phyloP scores from a whole-genome alignment of 2,797 vertebrate genomes.

The Thamnophis elegans region DNA sequence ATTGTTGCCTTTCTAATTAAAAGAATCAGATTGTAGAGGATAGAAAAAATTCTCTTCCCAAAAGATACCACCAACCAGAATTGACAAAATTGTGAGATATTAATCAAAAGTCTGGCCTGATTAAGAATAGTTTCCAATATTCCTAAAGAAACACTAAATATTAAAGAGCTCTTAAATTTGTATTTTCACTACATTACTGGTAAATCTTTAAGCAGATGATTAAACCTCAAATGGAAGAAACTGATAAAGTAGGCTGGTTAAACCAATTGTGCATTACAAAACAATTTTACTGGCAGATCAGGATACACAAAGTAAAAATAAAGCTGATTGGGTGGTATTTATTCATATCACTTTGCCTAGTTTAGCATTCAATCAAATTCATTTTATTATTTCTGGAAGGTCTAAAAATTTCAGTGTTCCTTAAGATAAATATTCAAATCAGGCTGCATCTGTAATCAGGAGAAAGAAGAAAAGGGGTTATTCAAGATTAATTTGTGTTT shows the following conservation, averaged over 20 bases:
- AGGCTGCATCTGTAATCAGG: slow-evolving; percentile 67
- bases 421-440: slow-evolving; percentile 68
- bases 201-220: background rate
- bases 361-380: slow-evolving; percentile 30
- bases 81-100: background rate
- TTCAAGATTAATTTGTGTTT: slow-evolving; percentile 70
- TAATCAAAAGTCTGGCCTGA: background rate
- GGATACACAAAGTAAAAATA: background rate
- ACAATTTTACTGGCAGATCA: background rate
- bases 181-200: background rate
- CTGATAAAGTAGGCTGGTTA: background rate
- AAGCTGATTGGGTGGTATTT: background rate
- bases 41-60: background rate
- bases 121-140: background rate
- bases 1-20: background rate
- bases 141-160: background rate
- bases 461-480: slow-evolving; percentile 68
- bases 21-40: background rate
- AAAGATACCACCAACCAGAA: background rate
- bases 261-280: background rate
- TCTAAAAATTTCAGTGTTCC: slow-evolving; percentile 16
- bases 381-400: slow-evolving; percentile 50
- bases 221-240: background rate
- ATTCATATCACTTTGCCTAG: slow-evolving; percentile 8
- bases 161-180: background rate